Conservation (phyloP, 64 coral and sea anemone genomes). For the Orbicella faveolata region DNA sequence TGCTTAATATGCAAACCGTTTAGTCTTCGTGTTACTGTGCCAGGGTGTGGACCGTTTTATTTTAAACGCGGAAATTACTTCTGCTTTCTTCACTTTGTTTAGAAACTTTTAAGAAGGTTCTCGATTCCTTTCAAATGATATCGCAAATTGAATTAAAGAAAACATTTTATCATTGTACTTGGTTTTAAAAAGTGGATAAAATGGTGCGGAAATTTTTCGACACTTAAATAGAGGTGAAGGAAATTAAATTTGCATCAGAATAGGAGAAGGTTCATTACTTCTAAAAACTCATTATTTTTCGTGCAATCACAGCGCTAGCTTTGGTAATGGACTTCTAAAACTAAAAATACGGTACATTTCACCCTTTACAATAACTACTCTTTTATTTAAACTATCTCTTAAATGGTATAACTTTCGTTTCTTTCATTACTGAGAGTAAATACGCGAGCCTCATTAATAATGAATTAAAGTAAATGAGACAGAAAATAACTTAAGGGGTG, state of each 20-base stretch:
- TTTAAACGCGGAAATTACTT: constrained; percentile 71
- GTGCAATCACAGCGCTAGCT: constrained; percentile 69
- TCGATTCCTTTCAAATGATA: constrained; percentile 61
- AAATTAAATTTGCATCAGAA: constrained; percentile 97
- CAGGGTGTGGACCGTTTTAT: constrained; percentile 37
- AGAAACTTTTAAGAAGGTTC: constrained; percentile 50
- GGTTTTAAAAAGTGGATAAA: constrained; percentile 77
- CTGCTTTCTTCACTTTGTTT: constrained; percentile 55
- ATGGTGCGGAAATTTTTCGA: constrained; percentile 73
- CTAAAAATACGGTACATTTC: constrained; percentile 59
- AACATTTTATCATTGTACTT: constrained; percentile 85
- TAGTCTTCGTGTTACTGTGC: background rate
- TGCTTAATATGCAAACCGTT: constrained; percentile 5
- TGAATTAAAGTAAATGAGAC: constrained; percentile 68
- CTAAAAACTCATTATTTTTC: constrained; percentile 71
- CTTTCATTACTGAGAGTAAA: constrained; percentile 60
- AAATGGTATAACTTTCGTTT: constrained; percentile 67
- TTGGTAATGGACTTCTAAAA: constrained; percentile 70
- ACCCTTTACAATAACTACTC: constrained; percentile 37
- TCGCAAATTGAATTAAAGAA: constrained; percentile 84
- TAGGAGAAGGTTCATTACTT: constrained; percentile 60
- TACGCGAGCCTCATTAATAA: constrained; percentile 66
- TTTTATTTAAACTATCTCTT: constrained; percentile 77
- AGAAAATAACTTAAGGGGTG: constrained; percentile 47
- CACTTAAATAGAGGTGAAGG: constrained; percentile 64